A percentile compares a stretch with the other conserved stretches of the same genome.
These are phyloP conservation scores for Drosophila ogumai DNA, from an alignment of 1,140 invertebrate genomes.

Conservation along the genomic window DNA sequence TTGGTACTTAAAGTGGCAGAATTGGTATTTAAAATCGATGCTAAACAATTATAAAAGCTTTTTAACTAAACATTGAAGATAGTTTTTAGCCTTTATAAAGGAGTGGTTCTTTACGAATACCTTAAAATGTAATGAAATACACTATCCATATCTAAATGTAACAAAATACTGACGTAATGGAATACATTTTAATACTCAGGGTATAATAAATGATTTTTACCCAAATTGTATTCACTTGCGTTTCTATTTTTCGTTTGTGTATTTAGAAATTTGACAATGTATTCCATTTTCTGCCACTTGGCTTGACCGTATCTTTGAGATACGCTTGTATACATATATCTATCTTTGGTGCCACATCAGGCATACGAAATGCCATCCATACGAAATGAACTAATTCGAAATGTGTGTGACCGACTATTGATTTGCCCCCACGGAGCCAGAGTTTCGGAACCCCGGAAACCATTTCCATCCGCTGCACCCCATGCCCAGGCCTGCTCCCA, in stretches of 20 bases:
- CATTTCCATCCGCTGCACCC: slow-evolving; percentile 25
- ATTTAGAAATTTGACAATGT: slow-evolving; percentile 20
- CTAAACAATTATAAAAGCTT: no score
- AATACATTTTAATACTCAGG: slow-evolving; percentile 1
- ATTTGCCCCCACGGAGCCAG: slow-evolving; percentile 29
- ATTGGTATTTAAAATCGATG: background rate
- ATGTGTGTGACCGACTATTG: slow-evolving; percentile 51
- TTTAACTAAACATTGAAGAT: background rate
- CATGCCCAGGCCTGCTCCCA: background rate
- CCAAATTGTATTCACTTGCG: background rate
- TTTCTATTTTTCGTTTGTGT: background rate
- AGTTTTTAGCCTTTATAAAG: background rate
- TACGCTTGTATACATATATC: background rate
- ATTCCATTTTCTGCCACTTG: slow-evolving; percentile 11
- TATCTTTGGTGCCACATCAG: slow-evolving; percentile 22
- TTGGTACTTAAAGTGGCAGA: background rate
- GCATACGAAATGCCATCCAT: slow-evolving; percentile 40
- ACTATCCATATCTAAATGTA: background rate
- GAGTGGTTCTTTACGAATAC: background rate
- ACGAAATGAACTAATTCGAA: slow-evolving; percentile 54
- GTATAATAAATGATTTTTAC: background rate
- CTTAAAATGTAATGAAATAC: background rate
- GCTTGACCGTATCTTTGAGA: slow-evolving; percentile 14
- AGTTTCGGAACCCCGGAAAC: slow-evolving; percentile 29
- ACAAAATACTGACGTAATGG: slow-evolving; percentile 6